Percentiles rank a stretch among this genome's conserved stretches.
Conservation (phyloP, 2,888 invertebrate species). For the Pterobdella sp. region DNA sequence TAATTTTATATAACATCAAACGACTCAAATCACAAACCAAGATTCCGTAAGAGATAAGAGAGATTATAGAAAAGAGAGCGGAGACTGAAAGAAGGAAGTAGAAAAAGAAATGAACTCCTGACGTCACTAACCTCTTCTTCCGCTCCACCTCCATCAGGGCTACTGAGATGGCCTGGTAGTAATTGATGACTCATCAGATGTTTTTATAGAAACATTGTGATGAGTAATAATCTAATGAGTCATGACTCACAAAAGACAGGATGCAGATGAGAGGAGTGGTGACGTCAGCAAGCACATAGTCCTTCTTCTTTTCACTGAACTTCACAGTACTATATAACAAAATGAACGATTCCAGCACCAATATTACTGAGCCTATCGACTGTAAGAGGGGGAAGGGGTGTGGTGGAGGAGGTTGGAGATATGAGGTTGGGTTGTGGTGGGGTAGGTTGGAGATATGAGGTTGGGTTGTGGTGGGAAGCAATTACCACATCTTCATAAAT, state of each 20-base stretch:
- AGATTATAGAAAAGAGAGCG: slow-evolving; percentile 45
- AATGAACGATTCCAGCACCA: background rate
- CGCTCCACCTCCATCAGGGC: slow-evolving; percentile 45
- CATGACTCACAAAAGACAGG: background rate
- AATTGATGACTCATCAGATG: background rate
- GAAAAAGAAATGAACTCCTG: slow-evolving; percentile 47
- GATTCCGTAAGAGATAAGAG: slow-evolving; percentile 33
- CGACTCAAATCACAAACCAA: background rate
- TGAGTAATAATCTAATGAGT: background rate
- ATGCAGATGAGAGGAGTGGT: background rate
- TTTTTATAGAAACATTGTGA: slow-evolving; percentile 4
- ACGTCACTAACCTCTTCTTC: slow-evolving; percentile 44
- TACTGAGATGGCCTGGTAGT: slow-evolving; percentile 42
- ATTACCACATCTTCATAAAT: no score
- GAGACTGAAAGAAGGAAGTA: slow-evolving; percentile 43
- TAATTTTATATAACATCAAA: background rate
- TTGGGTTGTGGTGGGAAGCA: background rate
- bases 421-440: background rate
- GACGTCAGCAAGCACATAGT: background rate
- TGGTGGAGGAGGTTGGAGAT: background rate
- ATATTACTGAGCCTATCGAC: no score
- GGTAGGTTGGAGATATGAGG: background rate
- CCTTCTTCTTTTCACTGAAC: background rate
- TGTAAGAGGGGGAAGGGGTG: background rate
- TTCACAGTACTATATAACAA: background rate